Conservation (phyloP, 2,113 vertebrate genomes). For the Nymphicus hollandicus region DNA sequence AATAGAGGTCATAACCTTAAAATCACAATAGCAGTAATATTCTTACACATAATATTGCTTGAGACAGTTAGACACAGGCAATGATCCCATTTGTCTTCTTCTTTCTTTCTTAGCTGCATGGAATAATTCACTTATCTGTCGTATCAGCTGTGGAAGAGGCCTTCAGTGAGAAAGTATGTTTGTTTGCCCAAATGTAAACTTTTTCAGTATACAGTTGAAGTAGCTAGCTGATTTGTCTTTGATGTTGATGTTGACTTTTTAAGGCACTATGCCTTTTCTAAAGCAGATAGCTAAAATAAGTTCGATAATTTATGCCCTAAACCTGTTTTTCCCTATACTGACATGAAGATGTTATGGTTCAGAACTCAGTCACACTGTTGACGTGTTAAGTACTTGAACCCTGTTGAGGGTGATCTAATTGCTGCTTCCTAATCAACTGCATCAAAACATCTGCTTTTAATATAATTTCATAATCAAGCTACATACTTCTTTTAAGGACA, state of each 20-base stretch:
- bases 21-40: not conserved
- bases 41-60: not conserved
- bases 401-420: not conserved
- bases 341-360: not conserved
- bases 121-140: not conserved
- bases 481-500: not conserved
- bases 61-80: not conserved
- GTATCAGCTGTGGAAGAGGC: not conserved
- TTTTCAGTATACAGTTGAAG: not conserved
- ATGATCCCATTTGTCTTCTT: not conserved
- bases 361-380: not conserved
- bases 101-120: not conserved
- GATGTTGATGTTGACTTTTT: not conserved
- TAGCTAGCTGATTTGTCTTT: not conserved
- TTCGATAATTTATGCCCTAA: not conserved
- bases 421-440: not conserved
- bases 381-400: not conserved
- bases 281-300: not conserved
- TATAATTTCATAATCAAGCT: not conserved
- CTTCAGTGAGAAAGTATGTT: not conserved
- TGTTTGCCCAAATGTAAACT: not conserved
- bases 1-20: not conserved
- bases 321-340: not conserved
- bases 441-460: not conserved
- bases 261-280: not conserved